These are phyloP conservation scores for Apis cerana DNA, from an alignment of 1,140 invertebrate species.

Conservation along the genomic window DNA sequence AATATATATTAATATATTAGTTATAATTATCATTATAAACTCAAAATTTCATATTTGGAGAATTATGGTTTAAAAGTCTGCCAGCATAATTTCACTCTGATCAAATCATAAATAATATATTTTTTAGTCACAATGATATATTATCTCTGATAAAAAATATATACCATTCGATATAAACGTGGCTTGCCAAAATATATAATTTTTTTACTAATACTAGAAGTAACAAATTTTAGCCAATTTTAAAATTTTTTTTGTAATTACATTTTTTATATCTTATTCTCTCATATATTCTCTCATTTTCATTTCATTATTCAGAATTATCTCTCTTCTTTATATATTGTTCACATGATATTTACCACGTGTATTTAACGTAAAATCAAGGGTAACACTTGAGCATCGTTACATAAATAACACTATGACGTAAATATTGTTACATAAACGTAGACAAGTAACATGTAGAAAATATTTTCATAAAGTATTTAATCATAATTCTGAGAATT, in stretches of 20 bases:
- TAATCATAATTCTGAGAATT: not conserved
- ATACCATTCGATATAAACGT: no score
- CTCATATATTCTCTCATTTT: not conserved
- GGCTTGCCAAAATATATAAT: not conserved
- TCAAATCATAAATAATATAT: conserved; percentile 2
- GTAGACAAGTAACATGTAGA: not conserved
- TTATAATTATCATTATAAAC: no score
- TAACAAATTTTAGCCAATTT: not conserved
- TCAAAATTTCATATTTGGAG: not conserved
- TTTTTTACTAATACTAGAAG: not conserved
- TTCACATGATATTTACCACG: not conserved
- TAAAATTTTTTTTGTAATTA: not conserved
- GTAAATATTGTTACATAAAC: conserved; percentile 6
- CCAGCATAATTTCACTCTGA: not conserved
- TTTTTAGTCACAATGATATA: not conserved
- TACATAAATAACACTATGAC: not conserved
- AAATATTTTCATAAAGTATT: not conserved
- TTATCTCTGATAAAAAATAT: not conserved
- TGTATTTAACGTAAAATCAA: not conserved
- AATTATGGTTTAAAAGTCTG: not conserved
- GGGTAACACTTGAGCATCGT: not conserved
- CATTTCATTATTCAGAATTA: not conserved
- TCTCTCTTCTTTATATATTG: not conserved
- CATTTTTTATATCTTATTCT: not conserved
- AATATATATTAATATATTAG: no score